Conservation (phyloP, 2,888 invertebrate genomes). For the Bombyx huttoni region DNA sequence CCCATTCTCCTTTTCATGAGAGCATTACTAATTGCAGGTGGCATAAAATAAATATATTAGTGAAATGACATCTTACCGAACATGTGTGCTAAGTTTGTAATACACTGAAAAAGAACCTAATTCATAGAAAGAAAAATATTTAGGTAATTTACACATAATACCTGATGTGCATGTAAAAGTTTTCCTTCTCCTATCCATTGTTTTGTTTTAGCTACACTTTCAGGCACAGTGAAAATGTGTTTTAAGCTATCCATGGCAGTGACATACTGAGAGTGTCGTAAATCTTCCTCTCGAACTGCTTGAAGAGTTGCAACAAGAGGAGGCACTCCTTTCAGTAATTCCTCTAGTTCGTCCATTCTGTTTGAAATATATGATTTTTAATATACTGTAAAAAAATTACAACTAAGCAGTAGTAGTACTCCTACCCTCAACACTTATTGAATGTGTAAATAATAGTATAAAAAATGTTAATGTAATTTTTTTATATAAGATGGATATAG, state of each 20-base stretch:
- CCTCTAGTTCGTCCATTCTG: conserved; percentile 84
- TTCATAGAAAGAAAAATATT: background rate
- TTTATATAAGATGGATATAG: too few species aligned
- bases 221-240: conserved; percentile 97
- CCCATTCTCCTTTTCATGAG: too few species aligned
- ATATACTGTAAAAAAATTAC: background rate
- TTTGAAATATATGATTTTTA: background rate
- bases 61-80: too few species aligned
- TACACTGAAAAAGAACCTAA: too few species aligned
- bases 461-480: too few species aligned
- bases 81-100: too few species aligned
- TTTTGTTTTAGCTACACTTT: conserved; percentile 94
- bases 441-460: too few species aligned
- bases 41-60: too few species aligned
- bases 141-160: conserved; percentile 23
- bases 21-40: too few species aligned
- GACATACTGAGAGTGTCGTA: conserved; percentile 95
- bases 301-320: conserved; percentile 85
- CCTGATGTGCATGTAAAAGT: conserved; percentile 93
- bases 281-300: conserved; percentile 92
- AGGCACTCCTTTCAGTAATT: conserved; percentile 82
- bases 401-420: too few species aligned
- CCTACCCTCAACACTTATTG: too few species aligned
- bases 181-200: conserved; percentile 96
- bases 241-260: conserved; percentile 98